phyloP scores from a whole-genome alignment of 2,888 invertebrate genomes.

The Dolomedes plantarius region DNA sequence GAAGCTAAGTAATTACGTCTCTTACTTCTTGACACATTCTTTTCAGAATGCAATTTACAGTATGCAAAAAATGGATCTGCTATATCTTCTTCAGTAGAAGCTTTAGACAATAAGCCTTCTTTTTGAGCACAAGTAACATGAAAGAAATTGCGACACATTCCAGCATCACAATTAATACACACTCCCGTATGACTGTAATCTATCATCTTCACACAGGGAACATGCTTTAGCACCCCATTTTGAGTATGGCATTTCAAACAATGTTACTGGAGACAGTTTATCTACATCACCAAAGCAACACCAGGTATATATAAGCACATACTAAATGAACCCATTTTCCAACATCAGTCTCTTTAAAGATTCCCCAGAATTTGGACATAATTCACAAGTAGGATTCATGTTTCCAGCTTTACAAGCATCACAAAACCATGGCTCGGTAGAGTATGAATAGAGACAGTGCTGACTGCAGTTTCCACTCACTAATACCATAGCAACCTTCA shows the following conservation, averaged over 20 bases:
- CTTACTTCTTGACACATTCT: slow-evolving; percentile 83
- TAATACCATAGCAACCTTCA: slow-evolving; percentile 97
- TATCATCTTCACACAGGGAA: slow-evolving; percentile 89
- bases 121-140: slow-evolving; percentile 98
- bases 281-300: slow-evolving; percentile 97
- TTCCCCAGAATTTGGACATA: slow-evolving; percentile 93
- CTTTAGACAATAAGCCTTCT: slow-evolving; percentile 93
- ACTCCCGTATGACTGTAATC: slow-evolving; percentile 94
- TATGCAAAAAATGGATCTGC: slow-evolving; percentile 98
- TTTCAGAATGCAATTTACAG: slow-evolving; percentile 96
- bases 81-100: slow-evolving; percentile 80
- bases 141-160: slow-evolving; percentile 97
- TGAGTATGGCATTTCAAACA: slow-evolving; percentile 98
- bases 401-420: slow-evolving; percentile 97
- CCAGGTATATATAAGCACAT: slow-evolving; percentile 98
- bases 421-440: slow-evolving; percentile 99
- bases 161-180: slow-evolving; percentile 97
- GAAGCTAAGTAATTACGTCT: slow-evolving; percentile 88
- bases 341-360: slow-evolving; percentile 96
- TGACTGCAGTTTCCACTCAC: slow-evolving; percentile 93
- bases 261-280: slow-evolving; percentile 89
- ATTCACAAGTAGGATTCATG: slow-evolving; percentile 90
- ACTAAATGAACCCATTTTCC: slow-evolving; percentile 99
- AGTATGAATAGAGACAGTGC: slow-evolving; percentile 94
- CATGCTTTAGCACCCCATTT: slow-evolving; percentile 97